A percentile compares a stretch with the other conserved stretches of the same genome.
Conservation (phyloP, 2,888 invertebrate species). For the Seira ritae region DNA sequence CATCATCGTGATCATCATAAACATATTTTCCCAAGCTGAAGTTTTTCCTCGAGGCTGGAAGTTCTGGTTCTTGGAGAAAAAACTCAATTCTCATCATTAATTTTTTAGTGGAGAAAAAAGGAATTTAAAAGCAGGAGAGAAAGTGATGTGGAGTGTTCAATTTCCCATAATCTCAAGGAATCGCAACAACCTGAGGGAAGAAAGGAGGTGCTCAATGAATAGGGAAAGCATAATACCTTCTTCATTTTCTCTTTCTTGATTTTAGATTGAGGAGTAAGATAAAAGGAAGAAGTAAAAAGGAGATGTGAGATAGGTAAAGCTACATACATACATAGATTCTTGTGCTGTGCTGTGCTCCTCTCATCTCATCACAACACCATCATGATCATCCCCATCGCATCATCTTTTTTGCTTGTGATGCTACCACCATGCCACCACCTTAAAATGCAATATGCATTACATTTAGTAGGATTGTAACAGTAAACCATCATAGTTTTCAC, state of each 20-base stretch:
- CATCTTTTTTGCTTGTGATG: neutral
- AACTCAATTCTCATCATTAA: conserved; percentile 26
- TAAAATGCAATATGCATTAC: conserved; percentile 23
- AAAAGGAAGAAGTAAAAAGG: too few relatives aligned
- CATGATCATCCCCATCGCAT: neutral
- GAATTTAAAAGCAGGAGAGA: conserved; percentile 22
- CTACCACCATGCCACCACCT: neutral
- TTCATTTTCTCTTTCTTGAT: neutral
- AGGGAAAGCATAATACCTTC: conserved; percentile 23
- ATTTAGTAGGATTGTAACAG: conserved; percentile 11
- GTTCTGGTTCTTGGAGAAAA: neutral
- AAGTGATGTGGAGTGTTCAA: conserved; percentile 67
- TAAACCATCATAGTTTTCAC: conserved; percentile 26
- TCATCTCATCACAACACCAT: conserved; percentile 9
- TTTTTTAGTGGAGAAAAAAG: conserved; percentile 20
- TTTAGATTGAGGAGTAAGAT: conserved; percentile 15
- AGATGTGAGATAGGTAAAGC: neutral
- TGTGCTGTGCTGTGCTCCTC: neutral
- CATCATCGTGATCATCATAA: conserved; percentile 3
- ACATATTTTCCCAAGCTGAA: neutral
- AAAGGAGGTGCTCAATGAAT: neutral
- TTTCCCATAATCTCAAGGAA: conserved; percentile 70
- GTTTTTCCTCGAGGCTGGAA: neutral
- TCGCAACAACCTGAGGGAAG: conserved; percentile 41
- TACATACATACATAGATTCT: neutral